A percentile compares a stretch with the other conserved stretches of the same genome.
Conservation (phyloP, 2,888 invertebrate genomes). For the Plebejus melissa region DNA sequence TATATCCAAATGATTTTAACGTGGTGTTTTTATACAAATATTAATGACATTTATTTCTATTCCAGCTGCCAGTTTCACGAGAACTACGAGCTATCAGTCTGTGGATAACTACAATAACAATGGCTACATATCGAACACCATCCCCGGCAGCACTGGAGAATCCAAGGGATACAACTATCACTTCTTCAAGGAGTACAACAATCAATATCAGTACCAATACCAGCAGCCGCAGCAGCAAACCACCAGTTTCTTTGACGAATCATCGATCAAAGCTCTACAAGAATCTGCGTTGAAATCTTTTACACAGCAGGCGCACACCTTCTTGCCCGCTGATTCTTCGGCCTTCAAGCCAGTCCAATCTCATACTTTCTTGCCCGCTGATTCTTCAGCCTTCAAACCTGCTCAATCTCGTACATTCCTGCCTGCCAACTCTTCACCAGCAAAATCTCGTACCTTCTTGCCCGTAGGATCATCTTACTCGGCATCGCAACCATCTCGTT, state of each 20-base stretch:
- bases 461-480: not conserved
- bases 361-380: conserved; percentile 1
- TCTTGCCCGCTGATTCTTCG: conserved; percentile 11
- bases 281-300: conserved; percentile 18
- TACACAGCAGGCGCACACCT: not conserved
- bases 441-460: conserved; percentile 7
- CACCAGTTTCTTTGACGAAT: not conserved
- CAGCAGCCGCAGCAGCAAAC: conserved; percentile 48
- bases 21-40: not conserved
- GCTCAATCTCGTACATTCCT: conserved; percentile 4
- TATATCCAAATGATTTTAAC: not conserved
- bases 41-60: conserved; percentile 42
- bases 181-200: conserved; percentile 62
- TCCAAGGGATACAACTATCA: conserved; percentile 63
- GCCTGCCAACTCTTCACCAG: not conserved
- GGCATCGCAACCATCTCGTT: not conserved
- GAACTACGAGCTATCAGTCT: conserved; percentile 63
- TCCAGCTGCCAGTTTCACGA: conserved; percentile 64
- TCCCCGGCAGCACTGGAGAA: conserved; percentile 73
- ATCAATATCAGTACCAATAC: conserved; percentile 56
- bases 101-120: conserved; percentile 59
- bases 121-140: conserved; percentile 75
- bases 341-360: conserved; percentile 13
- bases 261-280: conserved; percentile 11
- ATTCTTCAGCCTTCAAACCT: conserved; percentile 4